These are phyloP conservation scores for Rhyacophila brunnea DNA, from an alignment of 1,140 invertebrate genomes.

Conservation along the genomic window DNA sequence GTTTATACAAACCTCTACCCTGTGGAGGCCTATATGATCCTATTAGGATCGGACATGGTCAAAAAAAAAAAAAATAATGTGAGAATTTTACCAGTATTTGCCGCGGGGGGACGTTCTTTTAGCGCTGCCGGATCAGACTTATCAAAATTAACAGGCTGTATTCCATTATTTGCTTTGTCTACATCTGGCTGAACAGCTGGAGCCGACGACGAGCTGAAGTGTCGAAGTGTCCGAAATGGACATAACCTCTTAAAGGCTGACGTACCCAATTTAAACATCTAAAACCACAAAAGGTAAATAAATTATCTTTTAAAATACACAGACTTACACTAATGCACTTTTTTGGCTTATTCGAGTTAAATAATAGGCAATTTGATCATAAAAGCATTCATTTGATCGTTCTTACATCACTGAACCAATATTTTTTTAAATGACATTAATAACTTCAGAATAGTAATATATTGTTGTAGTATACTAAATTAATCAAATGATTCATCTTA, in stretches of 20 bases:
- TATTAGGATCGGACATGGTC: too few species aligned
- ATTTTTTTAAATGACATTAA: too few species aligned
- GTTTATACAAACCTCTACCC: too few species aligned
- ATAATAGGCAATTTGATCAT: too few species aligned
- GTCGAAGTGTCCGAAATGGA: slow-evolving; percentile 41
- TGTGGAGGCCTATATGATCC: too few species aligned
- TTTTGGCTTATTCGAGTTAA: too few species aligned
- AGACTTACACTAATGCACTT: too few species aligned
- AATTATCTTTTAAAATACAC: too few species aligned
- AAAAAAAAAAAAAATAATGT: slow-evolving; percentile 36
- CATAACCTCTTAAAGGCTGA: slow-evolving; percentile 52
- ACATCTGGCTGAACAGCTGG: slow-evolving; percentile 43
- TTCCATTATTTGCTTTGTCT: slow-evolving; percentile 35
- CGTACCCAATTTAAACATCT: slow-evolving; percentile 53
- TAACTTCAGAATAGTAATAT: too few species aligned
- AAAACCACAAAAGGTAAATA: slow-evolving; percentile 10
- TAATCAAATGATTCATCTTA: too few species aligned
- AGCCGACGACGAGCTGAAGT: slow-evolving; percentile 42
- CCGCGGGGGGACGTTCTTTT: slow-evolving; percentile 1
- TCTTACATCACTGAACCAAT: slow-evolving; percentile 19
- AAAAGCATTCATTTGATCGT: background rate
- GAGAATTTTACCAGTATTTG: slow-evolving; percentile 37
- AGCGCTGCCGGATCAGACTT: background rate
- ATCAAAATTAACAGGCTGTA: slow-evolving; percentile 37
- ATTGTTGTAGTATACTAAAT: too few species aligned